A percentile compares a stretch with the other conserved stretches of the same genome.
phyloP scores from a whole-genome alignment of 2,888 invertebrate genomes.

The Cosmia trapezina region DNA sequence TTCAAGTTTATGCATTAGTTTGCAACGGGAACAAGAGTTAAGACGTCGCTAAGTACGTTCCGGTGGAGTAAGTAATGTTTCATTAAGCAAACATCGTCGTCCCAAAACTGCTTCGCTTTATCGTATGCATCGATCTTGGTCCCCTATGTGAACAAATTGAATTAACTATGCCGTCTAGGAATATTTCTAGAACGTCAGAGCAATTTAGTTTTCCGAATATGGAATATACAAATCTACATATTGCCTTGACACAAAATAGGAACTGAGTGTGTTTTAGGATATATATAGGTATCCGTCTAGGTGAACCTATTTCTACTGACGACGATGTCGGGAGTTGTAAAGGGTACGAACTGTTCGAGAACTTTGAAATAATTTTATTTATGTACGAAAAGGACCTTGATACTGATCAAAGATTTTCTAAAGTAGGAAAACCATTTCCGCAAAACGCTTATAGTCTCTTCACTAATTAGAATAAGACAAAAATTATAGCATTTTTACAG shows the following conservation, averaged over 20 bases:
- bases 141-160: constrained; percentile 12
- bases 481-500: constrained; percentile 49
- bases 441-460: constrained; percentile 34
- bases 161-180: constrained; percentile 22
- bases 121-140: constrained; percentile 26
- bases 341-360: neutral
- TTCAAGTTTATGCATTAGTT: constrained; percentile 60
- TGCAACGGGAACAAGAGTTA: constrained; percentile 40
- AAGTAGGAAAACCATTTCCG: neutral
- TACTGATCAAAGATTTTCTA: constrained; percentile 12
- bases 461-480: constrained; percentile 54
- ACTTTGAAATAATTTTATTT: constrained; percentile 10
- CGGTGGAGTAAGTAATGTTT: constrained; percentile 54
- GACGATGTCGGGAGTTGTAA: neutral
- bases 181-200: constrained; percentile 23
- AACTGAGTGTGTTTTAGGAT: constrained; percentile 6
- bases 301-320: neutral
- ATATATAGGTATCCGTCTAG: neutral
- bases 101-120: constrained; percentile 21
- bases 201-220: constrained; percentile 41
- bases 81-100: constrained; percentile 45
- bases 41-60: constrained; percentile 47
- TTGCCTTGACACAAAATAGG: constrained; percentile 21
- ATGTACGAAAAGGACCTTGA: constrained; percentile 8
- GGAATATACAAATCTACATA: constrained; percentile 35